phyloP scores from a whole-genome alignment of 2,888 invertebrate species.

The Hofmannophila pseudospretella region DNA sequence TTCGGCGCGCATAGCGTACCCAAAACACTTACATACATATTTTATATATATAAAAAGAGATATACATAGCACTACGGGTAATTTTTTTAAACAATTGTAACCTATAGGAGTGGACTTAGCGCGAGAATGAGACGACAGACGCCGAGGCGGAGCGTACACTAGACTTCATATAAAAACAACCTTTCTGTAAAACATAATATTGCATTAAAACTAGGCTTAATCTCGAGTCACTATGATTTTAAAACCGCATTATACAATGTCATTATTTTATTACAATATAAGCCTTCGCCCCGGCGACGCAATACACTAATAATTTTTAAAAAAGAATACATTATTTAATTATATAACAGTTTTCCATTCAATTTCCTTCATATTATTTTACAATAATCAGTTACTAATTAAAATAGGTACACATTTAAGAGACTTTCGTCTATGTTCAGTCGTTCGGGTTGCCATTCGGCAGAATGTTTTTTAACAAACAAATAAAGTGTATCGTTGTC shows the following conservation, averaged over 20 bases:
- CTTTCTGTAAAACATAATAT: conserved; percentile 3
- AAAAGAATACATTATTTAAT: conserved; percentile 43
- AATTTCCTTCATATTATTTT: conserved; percentile 39
- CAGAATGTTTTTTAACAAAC: not conserved
- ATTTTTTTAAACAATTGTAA: conserved; percentile 52
- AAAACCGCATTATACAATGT: conserved; percentile 3
- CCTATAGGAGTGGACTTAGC: conserved; percentile 45
- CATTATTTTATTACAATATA: conserved; percentile 2
- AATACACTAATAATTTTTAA: conserved; percentile 46
- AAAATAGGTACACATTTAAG: conserved; percentile 28
- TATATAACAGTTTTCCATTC: conserved; percentile 26
- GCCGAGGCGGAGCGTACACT: conserved; percentile 24
- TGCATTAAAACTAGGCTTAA: conserved; percentile 12
- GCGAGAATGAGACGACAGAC: conserved; percentile 29
- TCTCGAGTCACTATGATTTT: conserved; percentile 14
- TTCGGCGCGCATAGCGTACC: conserved; percentile 65
- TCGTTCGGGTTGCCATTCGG: conserved; percentile 1
- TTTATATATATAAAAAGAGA: conserved; percentile 44
- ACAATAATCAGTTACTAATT: conserved; percentile 24
- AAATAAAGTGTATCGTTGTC: not conserved
- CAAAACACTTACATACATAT: conserved; percentile 64
- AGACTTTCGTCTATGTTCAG: conserved; percentile 15
- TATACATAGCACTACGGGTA: conserved; percentile 70
- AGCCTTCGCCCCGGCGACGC: conserved; percentile 15
- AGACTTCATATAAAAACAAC: conserved; percentile 5